phyloP scores from a whole-genome alignment of 2,113 vertebrate species.

The Silurus asotus region DNA sequence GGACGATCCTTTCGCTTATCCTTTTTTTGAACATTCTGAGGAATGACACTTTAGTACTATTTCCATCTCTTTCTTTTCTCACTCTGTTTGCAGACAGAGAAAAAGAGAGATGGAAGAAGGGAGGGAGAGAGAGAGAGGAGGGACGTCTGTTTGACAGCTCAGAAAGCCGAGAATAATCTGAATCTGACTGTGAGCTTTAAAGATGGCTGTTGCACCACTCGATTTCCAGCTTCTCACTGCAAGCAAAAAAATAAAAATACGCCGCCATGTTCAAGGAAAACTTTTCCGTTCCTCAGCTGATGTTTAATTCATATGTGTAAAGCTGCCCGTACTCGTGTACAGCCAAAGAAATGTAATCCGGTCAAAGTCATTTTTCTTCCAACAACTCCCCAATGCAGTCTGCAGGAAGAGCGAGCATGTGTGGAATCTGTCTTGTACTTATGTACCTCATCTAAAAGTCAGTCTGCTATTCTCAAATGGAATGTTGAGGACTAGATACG shows the following conservation, averaged over 20 bases:
- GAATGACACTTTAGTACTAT: slow-evolving; percentile 47
- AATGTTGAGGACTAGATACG: not conserved
- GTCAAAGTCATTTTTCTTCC: slow-evolving; percentile 40
- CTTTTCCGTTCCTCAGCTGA: slow-evolving; percentile 20
- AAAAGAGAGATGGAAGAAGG: slow-evolving; percentile 9
- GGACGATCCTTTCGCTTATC: slow-evolving; percentile 45
- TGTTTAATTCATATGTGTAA: slow-evolving; percentile 49
- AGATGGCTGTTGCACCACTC: slow-evolving; percentile 31
- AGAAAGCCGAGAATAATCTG: slow-evolving; percentile 47
- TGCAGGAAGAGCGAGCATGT: slow-evolving; percentile 23
- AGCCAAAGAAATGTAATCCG: slow-evolving; percentile 17
- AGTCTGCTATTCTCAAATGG: not conserved
- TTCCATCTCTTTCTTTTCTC: slow-evolving; percentile 18
- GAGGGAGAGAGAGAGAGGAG: slow-evolving; percentile 18
- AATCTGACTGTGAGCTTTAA: slow-evolving; percentile 47
- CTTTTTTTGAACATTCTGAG: slow-evolving; percentile 48
- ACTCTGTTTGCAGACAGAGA: slow-evolving; percentile 31
- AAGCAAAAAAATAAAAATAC: slow-evolving; percentile 25
- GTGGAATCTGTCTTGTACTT: slow-evolving; percentile 16
- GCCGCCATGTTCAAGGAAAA: slow-evolving; percentile 30
- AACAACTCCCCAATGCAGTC: slow-evolving; percentile 19
- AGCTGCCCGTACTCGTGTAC: slow-evolving; percentile 27
- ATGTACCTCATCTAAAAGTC: slow-evolving; percentile 22
- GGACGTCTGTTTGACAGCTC: slow-evolving; percentile 45
- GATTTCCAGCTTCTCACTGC: slow-evolving; percentile 27